Evolutionary conservation across 2,888 invertebrate species (phyloP), one percentile per base, ranked within the genome.

Genomic region (Sphaerophoria rueppellii): DNA sequence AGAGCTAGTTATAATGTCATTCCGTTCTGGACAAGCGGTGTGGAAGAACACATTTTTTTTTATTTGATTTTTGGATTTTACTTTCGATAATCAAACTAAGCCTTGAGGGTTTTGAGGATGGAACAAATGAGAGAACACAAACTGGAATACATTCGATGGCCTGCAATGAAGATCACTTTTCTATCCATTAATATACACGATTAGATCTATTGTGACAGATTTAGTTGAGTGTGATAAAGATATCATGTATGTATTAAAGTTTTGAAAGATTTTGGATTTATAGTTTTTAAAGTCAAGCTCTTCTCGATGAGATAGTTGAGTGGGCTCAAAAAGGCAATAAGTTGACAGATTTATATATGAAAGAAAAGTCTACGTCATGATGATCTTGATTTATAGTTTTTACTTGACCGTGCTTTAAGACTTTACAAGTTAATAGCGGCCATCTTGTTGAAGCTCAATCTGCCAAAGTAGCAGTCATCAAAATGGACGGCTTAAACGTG

Each of bases 171-270:
- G 24, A 40, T 24, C 35, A 57, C 14, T 54, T 67, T 54, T 54
- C 40, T 54, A 67, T 54, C 24, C 52, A 74, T 74, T 74, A 37
- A 74, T 65, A 65, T 48, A 65, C 37, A 40, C 37, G 63, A 74
- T 74, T 65, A 14, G 37, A 48, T 57, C 55, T 55, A 14, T 48
- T 65, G 55, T 57, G 40, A 52, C 67, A 40, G 54, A 54, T 40
- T 54, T 54, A 54, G 52, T 65, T 67, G 65, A 67, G 50, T 52
- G 65, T 67, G 12, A 67, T 67, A 37, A 24, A 67, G 65, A 67
- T 52, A 37, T 50, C 14, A 48, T 24, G 40, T 60, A 24, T 7
- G 58, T 6, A 16, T 43, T 43, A 43, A 43, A 9, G 43, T 2
- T 9, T 43, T 43, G 12, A 9, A 43, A 12, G 12, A 43, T 43